phyloP scores from a whole-genome alignment of 2,888 invertebrate species.

The Drosophila pseudotakahashii region DNA sequence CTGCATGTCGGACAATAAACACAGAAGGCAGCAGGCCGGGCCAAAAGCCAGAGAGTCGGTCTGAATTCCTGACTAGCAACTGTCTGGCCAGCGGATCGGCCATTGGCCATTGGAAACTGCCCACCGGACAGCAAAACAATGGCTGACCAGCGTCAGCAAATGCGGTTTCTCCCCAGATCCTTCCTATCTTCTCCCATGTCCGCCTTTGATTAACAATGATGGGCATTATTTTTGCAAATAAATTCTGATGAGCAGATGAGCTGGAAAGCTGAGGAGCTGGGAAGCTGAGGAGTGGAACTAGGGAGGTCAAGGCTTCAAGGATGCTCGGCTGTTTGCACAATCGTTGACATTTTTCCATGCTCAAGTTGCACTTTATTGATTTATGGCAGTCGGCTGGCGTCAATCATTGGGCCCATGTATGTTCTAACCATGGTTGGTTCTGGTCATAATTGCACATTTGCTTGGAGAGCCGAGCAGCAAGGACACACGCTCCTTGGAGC shows the following conservation, averaged over 20 bases:
- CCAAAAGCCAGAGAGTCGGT: conserved; percentile 42
- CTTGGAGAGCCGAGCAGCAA: conserved; percentile 33
- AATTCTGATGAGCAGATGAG: conserved; percentile 41
- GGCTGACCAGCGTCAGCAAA: conserved; percentile 59
- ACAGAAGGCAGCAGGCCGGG: conserved; percentile 19
- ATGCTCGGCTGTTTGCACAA: conserved; percentile 36
- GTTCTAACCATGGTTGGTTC: too few species aligned
- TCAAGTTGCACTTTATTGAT: conserved; percentile 75
- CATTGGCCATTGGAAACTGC: conserved; percentile 22
- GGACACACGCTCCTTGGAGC: conserved; percentile 31
- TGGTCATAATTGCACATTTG: conserved; percentile 74
- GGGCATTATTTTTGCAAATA: conserved; percentile 78
- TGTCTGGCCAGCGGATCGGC: conserved; percentile 36
- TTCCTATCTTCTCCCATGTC: conserved; percentile 17
- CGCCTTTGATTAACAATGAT: conserved; percentile 76
- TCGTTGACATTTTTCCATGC: conserved; percentile 61
- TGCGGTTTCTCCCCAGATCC: conserved; percentile 20
- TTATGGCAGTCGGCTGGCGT: conserved; percentile 60
- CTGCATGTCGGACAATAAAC: conserved; percentile 41
- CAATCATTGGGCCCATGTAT: conserved; percentile 58
- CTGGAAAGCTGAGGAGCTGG: background rate
- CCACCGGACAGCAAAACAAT: conserved; percentile 56
- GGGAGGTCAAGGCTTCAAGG: conserved; percentile 9
- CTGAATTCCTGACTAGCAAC: conserved; percentile 54
- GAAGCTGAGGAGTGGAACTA: too few species aligned